Conservation (phyloP, 2,797 vertebrate genomes). For the Parauchenoglanis punctatus region DNA sequence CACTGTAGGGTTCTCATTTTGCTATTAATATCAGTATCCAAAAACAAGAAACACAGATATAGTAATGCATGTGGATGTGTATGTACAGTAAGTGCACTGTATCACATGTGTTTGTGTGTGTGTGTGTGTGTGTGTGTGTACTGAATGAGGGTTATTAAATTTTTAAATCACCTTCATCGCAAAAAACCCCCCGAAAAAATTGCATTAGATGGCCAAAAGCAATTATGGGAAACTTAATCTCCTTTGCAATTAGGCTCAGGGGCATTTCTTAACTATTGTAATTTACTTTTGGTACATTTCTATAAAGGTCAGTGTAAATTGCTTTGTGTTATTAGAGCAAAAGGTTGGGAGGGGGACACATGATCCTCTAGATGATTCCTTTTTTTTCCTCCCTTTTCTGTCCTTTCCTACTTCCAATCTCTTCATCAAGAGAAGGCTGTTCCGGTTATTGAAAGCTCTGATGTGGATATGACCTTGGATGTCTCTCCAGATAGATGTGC, state of each 20-base stretch:
- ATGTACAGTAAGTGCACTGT: constrained; percentile 36
- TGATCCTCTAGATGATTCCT: constrained; percentile 54
- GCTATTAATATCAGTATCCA: neutral
- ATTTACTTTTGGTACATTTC: constrained; percentile 82
- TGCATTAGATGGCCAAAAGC: constrained; percentile 93
- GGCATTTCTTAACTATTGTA: constrained; percentile 88
- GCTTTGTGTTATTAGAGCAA: constrained; percentile 86
- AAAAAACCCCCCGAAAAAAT: constrained; percentile 81
- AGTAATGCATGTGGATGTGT: constrained; percentile 22
- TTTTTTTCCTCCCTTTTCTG: constrained; percentile 45
- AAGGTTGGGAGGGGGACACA: constrained; percentile 60
- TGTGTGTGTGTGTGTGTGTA: constrained; percentile 48
- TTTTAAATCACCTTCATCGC: constrained; percentile 97
- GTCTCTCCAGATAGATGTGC: constrained; percentile 35
- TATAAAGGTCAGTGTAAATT: constrained; percentile 86
- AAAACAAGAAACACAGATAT: neutral
- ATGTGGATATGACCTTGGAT: constrained; percentile 43
- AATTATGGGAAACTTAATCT: constrained; percentile 96
- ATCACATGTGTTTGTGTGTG: constrained; percentile 25
- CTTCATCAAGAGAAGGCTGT: constrained; percentile 48
- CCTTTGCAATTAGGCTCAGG: constrained; percentile 94
- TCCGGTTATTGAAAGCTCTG: constrained; percentile 39
- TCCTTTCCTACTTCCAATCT: constrained; percentile 50
- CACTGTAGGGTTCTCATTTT: neutral
- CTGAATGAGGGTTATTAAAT: constrained; percentile 86